phyloP scores from a whole-genome alignment of 2,888 invertebrate genomes.

The Acrocera orbiculus region DNA sequence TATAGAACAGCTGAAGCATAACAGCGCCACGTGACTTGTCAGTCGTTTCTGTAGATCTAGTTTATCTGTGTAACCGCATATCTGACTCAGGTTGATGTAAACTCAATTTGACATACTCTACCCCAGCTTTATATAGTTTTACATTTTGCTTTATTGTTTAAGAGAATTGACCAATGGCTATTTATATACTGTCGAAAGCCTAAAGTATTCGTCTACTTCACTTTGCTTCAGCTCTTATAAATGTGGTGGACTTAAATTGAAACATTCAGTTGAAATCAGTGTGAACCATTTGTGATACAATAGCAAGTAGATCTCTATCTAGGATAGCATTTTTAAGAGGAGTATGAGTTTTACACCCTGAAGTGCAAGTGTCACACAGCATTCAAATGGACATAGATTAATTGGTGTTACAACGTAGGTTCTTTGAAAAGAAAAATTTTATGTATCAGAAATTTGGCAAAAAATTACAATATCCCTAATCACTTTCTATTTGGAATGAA shows the following conservation, averaged over 20 bases:
- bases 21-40: constrained; percentile 4
- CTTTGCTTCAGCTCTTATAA: constrained; percentile 8
- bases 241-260: constrained; percentile 13
- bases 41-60: background rate
- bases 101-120: background rate
- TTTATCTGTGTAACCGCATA: background rate
- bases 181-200: constrained; percentile 9
- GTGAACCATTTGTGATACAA: constrained; percentile 6
- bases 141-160: constrained; percentile 5
- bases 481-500: too few species aligned
- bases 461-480: too few species aligned
- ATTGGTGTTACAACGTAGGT: constrained; percentile 10
- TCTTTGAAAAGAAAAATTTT: too few species aligned
- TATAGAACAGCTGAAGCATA: constrained; percentile 2
- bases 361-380: constrained; percentile 12
- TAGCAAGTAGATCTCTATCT: constrained; percentile 2
- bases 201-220: constrained; percentile 1
- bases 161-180: constrained; percentile 9
- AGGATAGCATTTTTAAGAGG: background rate
- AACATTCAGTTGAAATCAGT: constrained; percentile 11
- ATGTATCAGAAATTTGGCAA: too few species aligned
- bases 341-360: constrained; percentile 3
- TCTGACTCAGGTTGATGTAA: background rate
- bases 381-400: constrained; percentile 13
- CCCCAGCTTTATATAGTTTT: constrained; percentile 3